These are phyloP conservation scores for Alosa sapidissima DNA, from an alignment of 2,797 vertebrate genomes.

Conservation along the genomic window DNA sequence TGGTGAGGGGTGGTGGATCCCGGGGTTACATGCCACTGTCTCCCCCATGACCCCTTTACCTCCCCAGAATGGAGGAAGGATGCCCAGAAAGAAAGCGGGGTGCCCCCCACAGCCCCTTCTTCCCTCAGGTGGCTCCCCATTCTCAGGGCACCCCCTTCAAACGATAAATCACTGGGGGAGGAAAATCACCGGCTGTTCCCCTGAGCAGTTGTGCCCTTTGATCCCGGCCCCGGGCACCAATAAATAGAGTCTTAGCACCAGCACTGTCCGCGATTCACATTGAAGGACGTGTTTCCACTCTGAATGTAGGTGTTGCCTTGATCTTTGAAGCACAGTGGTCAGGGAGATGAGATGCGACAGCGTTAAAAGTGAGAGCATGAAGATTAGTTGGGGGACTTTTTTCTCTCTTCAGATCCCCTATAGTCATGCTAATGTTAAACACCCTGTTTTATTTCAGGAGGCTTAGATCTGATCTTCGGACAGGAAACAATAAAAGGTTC, in stretches of 20 bases:
- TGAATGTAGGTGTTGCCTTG: constrained; percentile 53
- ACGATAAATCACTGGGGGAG: constrained; percentile 45
- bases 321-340: constrained; percentile 38
- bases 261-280: constrained; percentile 45
- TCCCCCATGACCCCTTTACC: neutral
- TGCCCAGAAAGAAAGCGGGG: constrained; percentile 12
- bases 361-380: constrained; percentile 47
- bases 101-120: neutral
- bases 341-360: constrained; percentile 2
- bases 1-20: constrained; percentile 44
- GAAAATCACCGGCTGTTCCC: constrained; percentile 39
- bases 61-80: neutral
- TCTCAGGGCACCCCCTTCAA: constrained; percentile 17
- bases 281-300: constrained; percentile 28
- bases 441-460: constrained; percentile 29
- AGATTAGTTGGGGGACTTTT: constrained; percentile 19
- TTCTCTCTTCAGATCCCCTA: neutral
- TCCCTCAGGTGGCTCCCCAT: constrained; percentile 43
- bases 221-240: constrained; percentile 44
- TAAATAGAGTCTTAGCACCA: constrained; percentile 52
- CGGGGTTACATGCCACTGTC: constrained; percentile 36
- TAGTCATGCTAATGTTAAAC: constrained; percentile 55
- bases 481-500: constrained; percentile 28
- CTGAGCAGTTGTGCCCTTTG: constrained; percentile 45
- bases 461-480: constrained; percentile 11